phyloP scores from a whole-genome alignment of 2,113 vertebrate species.

The Petrocephalus microphthalmus region DNA sequence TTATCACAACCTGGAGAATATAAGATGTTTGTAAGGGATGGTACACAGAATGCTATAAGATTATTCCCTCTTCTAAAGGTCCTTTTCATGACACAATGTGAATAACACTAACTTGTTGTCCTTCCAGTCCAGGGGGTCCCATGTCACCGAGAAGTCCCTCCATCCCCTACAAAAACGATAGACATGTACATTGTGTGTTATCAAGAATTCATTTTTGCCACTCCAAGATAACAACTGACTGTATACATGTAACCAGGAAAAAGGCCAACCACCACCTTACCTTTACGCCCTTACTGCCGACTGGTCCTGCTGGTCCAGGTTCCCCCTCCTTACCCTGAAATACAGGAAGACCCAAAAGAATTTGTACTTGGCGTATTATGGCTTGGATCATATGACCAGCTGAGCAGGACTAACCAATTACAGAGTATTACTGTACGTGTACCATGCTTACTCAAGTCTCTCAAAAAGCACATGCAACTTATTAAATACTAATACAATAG shows the following conservation, averaged over 20 bases:
- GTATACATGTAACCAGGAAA: background rate
- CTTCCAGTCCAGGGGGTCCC: conserved; percentile 52
- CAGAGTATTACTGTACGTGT: background rate
- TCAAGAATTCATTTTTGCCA: background rate
- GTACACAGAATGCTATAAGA: background rate
- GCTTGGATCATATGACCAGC: background rate
- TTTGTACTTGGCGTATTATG: background rate
- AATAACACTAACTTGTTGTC: conserved; percentile 51
- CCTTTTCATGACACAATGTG: background rate
- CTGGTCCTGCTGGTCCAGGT: conserved; percentile 53
- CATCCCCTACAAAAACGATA: conserved; percentile 45
- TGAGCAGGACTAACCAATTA: background rate
- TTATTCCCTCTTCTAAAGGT: background rate
- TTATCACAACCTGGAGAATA: background rate
- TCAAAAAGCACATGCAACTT: background rate
- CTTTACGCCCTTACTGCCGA: conserved; percentile 68
- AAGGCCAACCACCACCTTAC: conserved; percentile 45
- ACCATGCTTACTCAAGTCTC: background rate
- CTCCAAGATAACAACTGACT: background rate
- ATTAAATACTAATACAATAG: background rate
- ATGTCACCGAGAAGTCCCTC: conserved; percentile 47
- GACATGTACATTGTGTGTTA: background rate
- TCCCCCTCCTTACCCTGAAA: conserved; percentile 62
- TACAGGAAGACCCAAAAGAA: background rate
- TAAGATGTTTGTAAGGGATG: background rate